These are phyloP conservation scores for Zonotrichia leucophrys DNA, from an alignment of 2,113 vertebrate genomes.

Conservation along the genomic window DNA sequence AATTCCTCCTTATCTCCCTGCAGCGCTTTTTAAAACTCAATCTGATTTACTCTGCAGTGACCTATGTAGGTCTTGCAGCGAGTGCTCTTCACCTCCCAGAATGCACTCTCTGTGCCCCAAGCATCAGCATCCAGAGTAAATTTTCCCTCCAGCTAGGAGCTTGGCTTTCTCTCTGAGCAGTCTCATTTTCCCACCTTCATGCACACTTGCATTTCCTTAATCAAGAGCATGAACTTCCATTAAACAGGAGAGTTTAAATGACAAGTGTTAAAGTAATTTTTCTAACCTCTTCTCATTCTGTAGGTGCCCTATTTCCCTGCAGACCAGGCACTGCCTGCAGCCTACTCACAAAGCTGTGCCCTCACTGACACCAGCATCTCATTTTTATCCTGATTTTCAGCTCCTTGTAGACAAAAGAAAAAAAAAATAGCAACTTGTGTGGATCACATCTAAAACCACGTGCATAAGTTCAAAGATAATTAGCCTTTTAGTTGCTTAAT, in stretches of 20 bases:
- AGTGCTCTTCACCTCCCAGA: neutral
- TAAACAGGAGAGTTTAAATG: neutral
- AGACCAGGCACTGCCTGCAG: neutral
- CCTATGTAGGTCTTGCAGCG: neutral
- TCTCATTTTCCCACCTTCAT: slow-evolving; percentile 19
- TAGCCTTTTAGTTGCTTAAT: slow-evolving; percentile 39
- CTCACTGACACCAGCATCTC: neutral
- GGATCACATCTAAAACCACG: slow-evolving; percentile 36
- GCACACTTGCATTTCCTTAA: neutral
- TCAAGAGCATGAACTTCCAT: slow-evolving; percentile 2
- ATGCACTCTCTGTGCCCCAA: neutral
- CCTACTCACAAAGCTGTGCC: neutral
- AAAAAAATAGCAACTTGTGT: slow-evolving; percentile 9
- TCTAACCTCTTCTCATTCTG: neutral
- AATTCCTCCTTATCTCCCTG: neutral
- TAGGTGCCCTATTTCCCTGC: neutral
- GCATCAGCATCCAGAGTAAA: neutral
- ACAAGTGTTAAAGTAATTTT: neutral
- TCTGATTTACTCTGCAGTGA: neutral
- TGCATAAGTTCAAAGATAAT: slow-evolving; percentile 66
- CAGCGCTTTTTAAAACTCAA: neutral
- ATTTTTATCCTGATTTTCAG: slow-evolving; percentile 15
- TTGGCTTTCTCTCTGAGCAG: slow-evolving; percentile 15
- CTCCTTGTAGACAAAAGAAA: slow-evolving; percentile 4
- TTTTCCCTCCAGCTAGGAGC: neutral